A percentile compares a stretch with the other conserved stretches of the same genome.
These are phyloP conservation scores for Temnothorax curvispinosus DNA, from an alignment of 1,140 invertebrate genomes.

Conservation along the genomic window DNA sequence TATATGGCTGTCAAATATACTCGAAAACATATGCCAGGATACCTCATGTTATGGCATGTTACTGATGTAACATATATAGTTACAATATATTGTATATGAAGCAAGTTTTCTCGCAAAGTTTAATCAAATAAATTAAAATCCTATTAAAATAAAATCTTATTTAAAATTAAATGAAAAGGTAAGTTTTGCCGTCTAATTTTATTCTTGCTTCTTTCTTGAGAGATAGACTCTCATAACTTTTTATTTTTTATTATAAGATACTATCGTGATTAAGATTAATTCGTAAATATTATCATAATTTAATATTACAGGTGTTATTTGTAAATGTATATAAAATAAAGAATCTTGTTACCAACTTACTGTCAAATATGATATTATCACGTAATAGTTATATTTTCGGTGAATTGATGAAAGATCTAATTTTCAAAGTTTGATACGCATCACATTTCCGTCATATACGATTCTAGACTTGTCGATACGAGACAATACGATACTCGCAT, in stretches of 20 bases:
- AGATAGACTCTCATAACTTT: not conserved
- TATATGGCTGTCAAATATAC: constrained; percentile 23
- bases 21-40: not conserved
- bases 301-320: not conserved
- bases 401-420: not conserved
- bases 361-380: not conserved
- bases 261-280: not conserved
- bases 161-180: not conserved
- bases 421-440: not conserved
- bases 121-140: not conserved
- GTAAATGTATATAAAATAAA: constrained; percentile 13
- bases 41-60: not conserved
- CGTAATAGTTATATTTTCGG: not conserved
- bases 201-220: not conserved
- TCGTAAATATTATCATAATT: not conserved
- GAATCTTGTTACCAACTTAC: not conserved
- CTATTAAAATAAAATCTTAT: not conserved
- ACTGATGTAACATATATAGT: not conserved
- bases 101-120: not conserved
- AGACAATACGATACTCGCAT: constrained; percentile 12
- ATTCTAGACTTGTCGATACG: constrained; percentile 19
- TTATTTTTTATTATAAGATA: constrained; percentile 8
- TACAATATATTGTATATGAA: not conserved
- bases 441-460: not conserved
- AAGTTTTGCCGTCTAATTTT: not conserved